Conservation (phyloP, 2,888 invertebrate species). For the Archaeoteleia sp. region DNA sequence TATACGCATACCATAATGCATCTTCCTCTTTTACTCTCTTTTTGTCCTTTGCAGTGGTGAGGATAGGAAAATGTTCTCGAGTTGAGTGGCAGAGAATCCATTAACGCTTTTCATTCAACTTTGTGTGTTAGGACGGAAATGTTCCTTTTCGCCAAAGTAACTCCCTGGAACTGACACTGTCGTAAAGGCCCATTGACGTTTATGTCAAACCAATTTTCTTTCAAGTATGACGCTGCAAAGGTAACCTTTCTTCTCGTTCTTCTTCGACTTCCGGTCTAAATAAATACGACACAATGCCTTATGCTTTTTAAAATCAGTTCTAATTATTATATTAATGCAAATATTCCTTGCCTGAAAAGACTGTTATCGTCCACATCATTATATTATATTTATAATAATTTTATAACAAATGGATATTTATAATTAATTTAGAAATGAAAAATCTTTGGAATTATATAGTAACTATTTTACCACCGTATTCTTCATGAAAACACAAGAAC, state of each 20-base stretch:
- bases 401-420: too few species aligned
- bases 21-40: not conserved
- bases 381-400: too few species aligned
- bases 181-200: conserved; percentile 36
- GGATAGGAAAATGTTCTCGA: conserved; percentile 33
- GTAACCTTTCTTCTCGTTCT: conserved; percentile 12
- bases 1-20: not conserved
- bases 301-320: too few species aligned
- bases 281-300: not conserved
- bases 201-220: conserved; percentile 38
- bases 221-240: conserved; percentile 11
- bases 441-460: too few species aligned
- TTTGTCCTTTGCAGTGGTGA: conserved; percentile 9
- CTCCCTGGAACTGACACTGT: conserved; percentile 49
- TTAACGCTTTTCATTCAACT: conserved; percentile 39
- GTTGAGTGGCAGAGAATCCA: conserved; percentile 41
- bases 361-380: too few species aligned
- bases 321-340: too few species aligned
- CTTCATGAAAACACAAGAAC: too few species aligned
- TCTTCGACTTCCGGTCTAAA: not conserved
- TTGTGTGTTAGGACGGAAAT: conserved; percentile 33
- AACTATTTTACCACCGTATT: too few species aligned
- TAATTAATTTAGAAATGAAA: too few species aligned
- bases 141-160: conserved; percentile 31
- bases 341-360: too few species aligned